Conservation (phyloP, 2,888 invertebrate genomes). For the Tetropium fuscum region DNA sequence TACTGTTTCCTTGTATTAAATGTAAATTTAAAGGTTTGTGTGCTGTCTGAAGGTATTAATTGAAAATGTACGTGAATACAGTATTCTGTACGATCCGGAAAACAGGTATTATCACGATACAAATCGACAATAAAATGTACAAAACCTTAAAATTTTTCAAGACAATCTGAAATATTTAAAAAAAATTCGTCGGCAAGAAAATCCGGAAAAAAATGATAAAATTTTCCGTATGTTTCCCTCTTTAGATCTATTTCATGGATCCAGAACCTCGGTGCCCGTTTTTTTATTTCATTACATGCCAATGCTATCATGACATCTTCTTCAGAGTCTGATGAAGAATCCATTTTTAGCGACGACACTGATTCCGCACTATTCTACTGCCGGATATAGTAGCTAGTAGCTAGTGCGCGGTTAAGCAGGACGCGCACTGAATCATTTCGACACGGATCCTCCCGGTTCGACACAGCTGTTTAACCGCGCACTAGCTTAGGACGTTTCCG, state of each 20-base stretch:
- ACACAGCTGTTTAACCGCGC: too few species aligned
- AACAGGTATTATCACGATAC: slow-evolving; percentile 15
- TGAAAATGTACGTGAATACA: slow-evolving; percentile 9
- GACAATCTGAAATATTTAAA: background rate
- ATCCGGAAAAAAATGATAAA: background rate
- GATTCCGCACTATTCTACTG: background rate
- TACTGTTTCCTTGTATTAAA: too few species aligned
- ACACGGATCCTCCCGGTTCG: too few species aligned
- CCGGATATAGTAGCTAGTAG: background rate
- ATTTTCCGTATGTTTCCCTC: background rate
- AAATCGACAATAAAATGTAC: slow-evolving; percentile 18
- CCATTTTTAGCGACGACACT: background rate
- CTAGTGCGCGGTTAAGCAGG: slow-evolving; percentile 1
- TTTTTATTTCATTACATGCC: background rate
- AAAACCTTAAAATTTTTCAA: background rate
- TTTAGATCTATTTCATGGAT: background rate
- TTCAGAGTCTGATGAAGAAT: background rate
- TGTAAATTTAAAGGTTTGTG: too few species aligned
- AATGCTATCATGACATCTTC: background rate
- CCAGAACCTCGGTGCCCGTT: background rate
- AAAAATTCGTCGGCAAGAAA: background rate
- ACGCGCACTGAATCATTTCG: background rate
- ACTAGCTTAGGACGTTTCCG: too few species aligned
- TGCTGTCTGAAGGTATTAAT: slow-evolving; percentile 14
- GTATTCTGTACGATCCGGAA: slow-evolving; percentile 16